Base-by-base conservation (phyloP, 2,113 vertebrate genomes). In the Phalacrocorax aristotelis region DNA sequence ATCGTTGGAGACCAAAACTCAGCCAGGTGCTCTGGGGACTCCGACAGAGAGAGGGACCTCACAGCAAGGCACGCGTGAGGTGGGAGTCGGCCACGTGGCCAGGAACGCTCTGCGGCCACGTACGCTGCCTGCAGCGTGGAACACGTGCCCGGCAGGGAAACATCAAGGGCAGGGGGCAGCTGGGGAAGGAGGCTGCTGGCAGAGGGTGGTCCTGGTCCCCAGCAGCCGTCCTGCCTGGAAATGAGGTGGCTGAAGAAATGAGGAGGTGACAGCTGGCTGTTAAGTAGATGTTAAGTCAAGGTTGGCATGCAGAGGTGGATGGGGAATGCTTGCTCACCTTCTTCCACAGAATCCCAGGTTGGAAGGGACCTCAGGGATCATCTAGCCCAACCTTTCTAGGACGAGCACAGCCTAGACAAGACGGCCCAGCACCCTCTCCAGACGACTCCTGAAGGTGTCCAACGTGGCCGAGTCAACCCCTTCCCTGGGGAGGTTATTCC, bases 1-100 rank as follows among this genome's bases (percentile, higher is more conserved):
- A 21, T 0, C 12, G 44, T 0, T 6, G 49, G 21, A 16, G 49
- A 18, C 3, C 60, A 26, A 0, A 32, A 3, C 20, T 9, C 22
- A 18, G 14, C 9, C 29, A 6, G 65, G 19, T 12, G 29, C 90
- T 15, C 26, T 17, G 60, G 55, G 54, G 34, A 19, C n/a, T 44
- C 34, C 1, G 11, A 2, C 3, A 3, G 29, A 5, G 44, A 22
- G 9, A 29, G 25, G 42, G 15, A 19, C n/a, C 44, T 6, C 61
- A 10, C 29, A 5, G 1, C 11, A 5, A 29, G n/a, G 44, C 1
- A 17, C 1, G 3, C 1, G 22, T 1, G 23, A 57, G 62, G 26
- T 21, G 30, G 23, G 61, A 15, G 49, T 6, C 42, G 21, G 26
- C 6, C 1, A 2, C 10, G 11, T 0, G 3, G 32, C 7, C 34